Base-by-base conservation (phyloP, 2,888 invertebrate genomes). In the Theristus sp. region DNA sequence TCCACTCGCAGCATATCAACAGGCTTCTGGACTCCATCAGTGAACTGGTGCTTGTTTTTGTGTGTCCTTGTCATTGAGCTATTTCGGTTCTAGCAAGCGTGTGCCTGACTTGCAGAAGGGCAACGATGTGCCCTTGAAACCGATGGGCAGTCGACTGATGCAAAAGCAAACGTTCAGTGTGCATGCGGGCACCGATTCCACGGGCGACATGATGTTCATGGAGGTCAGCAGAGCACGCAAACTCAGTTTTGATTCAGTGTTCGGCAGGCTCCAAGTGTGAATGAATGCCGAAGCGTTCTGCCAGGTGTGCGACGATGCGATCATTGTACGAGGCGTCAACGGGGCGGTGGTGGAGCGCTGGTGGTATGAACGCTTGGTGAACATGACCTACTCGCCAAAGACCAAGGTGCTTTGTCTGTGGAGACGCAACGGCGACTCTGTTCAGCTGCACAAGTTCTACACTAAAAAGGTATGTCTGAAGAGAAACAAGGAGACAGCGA, bases 371-470 rank as follows among this genome's bases (percentile, higher is more conserved):
- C 81, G 94, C 60, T 80, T 99, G 60, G 93, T 98, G 60, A 99
- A 99, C 75, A 96, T 99, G 93, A 96, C 98, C 0, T 99, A 91
- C 76, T 93, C 94, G 68, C 98, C 98, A 0, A 96, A 96, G 78
- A 96, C 91, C 71, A 87, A 89, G 77, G 86, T 96, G 17, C 80
- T 99, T 65, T 98, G 96, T 77, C 81, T 99, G 63, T 99, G 98
- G 94, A 83, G 93, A 70, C 84, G 89, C 69, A 88, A 87, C 73
- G 91, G 72, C 26, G 71, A 61, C 71, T 74, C 64, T 70, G 56
- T 91, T 6, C 87, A 90, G 72, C 81, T 94, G 65, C 91, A 96
- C 78, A 96, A 96, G 79, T 98, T 96, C 78, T 94, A 94, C 75
- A 96, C 98, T 0, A 89, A 90, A 76, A 98, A 96, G 84, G 94